Percentiles rank a stretch among this genome's conserved stretches.
Conservation (phyloP, 2,797 vertebrate species). For the Anas capensis region DNA sequence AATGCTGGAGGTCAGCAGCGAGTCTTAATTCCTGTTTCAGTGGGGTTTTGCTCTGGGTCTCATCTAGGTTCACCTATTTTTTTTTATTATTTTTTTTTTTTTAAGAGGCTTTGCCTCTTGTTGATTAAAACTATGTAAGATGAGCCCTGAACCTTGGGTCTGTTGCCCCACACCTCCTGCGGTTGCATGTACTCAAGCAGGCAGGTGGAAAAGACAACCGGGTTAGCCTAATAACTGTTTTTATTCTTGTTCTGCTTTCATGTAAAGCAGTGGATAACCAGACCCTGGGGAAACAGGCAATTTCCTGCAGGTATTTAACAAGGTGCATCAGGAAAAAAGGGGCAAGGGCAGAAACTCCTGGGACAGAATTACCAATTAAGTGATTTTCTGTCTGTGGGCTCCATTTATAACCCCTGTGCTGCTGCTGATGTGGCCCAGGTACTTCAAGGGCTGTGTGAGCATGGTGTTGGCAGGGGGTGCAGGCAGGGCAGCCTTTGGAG, state of each 20-base stretch:
- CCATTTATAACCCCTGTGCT: not conserved
- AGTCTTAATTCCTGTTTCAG: not conserved
- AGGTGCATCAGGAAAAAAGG: conserved; percentile 19
- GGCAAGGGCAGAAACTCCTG: not conserved
- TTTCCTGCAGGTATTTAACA: conserved; percentile 53
- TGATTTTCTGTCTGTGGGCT: not conserved
- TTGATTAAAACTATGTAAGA: not conserved
- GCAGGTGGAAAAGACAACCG: not conserved
- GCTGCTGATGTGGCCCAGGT: not conserved
- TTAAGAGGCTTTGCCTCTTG: not conserved
- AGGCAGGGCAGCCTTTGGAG: conserved; percentile 13
- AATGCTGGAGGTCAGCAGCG: not conserved
- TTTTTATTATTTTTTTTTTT: not conserved
- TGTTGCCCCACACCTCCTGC: not conserved
- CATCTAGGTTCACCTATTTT: not conserved
- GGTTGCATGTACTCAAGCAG: not conserved
- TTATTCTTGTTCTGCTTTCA: fast-evolving
- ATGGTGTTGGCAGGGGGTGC: not conserved
- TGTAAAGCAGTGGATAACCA: not conserved
- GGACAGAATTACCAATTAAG: not conserved
- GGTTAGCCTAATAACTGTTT: not conserved
- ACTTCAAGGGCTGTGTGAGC: not conserved
- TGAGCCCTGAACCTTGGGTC: not conserved
- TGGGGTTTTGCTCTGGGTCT: not conserved
- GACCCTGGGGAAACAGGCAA: not conserved